Conservation (phyloP, 2,888 invertebrate species). For the Dasypogon diadema region DNA sequence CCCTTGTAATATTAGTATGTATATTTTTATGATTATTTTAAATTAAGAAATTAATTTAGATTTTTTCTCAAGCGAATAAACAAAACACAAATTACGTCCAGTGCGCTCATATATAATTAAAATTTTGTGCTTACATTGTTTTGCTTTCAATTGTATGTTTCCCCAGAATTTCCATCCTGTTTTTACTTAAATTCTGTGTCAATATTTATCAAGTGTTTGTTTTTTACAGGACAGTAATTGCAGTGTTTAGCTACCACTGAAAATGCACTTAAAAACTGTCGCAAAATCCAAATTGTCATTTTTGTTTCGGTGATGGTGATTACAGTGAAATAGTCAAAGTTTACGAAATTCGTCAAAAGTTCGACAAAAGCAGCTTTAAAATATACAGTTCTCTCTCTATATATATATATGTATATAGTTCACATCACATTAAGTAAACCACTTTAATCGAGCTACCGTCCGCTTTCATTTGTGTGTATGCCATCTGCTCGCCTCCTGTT, state of each 20-base stretch:
- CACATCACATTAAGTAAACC: neutral
- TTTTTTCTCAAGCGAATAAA: too few species aligned
- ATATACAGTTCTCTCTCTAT: neutral
- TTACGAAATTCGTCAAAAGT: neutral
- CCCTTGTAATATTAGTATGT: too few species aligned
- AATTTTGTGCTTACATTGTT: neutral
- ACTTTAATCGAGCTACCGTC: neutral
- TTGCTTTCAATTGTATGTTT: neutral
- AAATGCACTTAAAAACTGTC: slow-evolving; percentile 6
- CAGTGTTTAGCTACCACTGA: neutral
- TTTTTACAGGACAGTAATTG: slow-evolving; percentile 17
- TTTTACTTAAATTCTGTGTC: neutral
- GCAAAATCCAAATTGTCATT: neutral
- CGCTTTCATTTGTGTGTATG: slow-evolving; percentile 22
- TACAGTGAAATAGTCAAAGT: slow-evolving; percentile 11
- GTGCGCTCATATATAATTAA: too few species aligned
- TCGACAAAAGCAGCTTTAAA: slow-evolving; percentile 13
- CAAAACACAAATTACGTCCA: slow-evolving; percentile 18
- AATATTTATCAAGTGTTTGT: slow-evolving; percentile 16
- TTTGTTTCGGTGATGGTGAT: slow-evolving; percentile 30
- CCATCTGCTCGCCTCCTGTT: slow-evolving; percentile 16
- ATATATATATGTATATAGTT: neutral
- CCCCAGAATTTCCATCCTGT: too few species aligned
- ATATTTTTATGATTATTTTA: too few species aligned
- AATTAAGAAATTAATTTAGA: too few species aligned